Conservation (phyloP, 2,888 invertebrate genomes). For the Mimumesa dahlbomi region DNA sequence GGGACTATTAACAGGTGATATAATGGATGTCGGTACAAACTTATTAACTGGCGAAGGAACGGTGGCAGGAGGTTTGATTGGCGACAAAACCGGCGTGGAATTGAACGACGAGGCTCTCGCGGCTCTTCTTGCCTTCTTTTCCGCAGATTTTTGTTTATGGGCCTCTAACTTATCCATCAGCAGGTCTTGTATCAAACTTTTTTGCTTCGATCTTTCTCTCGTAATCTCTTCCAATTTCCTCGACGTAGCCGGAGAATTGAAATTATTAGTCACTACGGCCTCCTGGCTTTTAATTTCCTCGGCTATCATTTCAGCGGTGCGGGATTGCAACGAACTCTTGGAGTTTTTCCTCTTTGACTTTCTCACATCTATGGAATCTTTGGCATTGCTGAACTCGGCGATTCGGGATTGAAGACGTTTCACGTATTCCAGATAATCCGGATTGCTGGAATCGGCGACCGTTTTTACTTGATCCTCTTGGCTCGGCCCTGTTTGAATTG, state of each 20-base stretch:
- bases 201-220: constrained; percentile 90
- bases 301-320: constrained; percentile 81
- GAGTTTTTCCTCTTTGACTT: constrained; percentile 82
- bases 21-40: constrained; percentile 69
- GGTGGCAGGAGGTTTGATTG: constrained; percentile 34
- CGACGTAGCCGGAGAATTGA: constrained; percentile 82
- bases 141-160: constrained; percentile 85
- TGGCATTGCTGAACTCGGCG: constrained; percentile 86
- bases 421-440: constrained; percentile 84
- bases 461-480: constrained; percentile 54
- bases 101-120: constrained; percentile 81
- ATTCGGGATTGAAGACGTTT: constrained; percentile 85
- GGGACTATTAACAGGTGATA: constrained; percentile 66
- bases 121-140: constrained; percentile 83
- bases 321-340: constrained; percentile 79
- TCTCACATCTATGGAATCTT: constrained; percentile 86
- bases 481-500: constrained; percentile 6
- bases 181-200: constrained; percentile 90
- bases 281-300: constrained; percentile 79
- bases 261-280: constrained; percentile 77
- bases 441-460: constrained; percentile 72
- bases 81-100: constrained; percentile 59
- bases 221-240: constrained; percentile 89
- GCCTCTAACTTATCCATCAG: constrained; percentile 89
- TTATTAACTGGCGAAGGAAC: constrained; percentile 23